A percentile compares a stretch with the other conserved stretches of the same genome.
phyloP scores from a whole-genome alignment of 64 coral and sea anemone genomes.

The Trachythela sp. region DNA sequence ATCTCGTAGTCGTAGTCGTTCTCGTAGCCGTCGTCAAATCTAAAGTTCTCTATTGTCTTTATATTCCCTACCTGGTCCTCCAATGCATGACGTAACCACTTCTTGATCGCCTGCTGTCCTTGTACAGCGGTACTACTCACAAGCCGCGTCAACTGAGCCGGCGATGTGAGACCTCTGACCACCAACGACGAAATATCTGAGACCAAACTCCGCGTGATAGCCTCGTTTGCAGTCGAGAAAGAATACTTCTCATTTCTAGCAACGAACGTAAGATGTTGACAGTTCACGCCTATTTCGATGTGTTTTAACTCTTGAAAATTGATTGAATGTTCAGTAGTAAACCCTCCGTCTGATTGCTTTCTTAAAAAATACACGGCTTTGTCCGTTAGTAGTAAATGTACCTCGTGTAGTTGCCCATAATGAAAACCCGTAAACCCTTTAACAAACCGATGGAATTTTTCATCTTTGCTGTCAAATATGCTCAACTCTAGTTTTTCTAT shows the following conservation, averaged over 20 bases:
- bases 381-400: constrained; percentile 10
- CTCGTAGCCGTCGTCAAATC: no score
- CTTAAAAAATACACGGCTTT: neutral
- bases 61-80: neutral
- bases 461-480: neutral
- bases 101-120: constrained; percentile 3
- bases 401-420: neutral
- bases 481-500: neutral
- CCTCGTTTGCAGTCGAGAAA: constrained; percentile 11
- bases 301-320: neutral
- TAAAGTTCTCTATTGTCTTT: no score
- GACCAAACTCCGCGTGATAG: neutral
- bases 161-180: neutral
- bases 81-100: neutral
- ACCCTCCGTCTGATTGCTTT: neutral
- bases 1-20: no score
- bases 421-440: neutral
- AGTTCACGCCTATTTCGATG: neutral
- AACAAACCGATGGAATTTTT: neutral
- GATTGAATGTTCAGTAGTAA: neutral
- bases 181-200: neutral
- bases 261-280: neutral
- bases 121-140: constrained; percentile 12
- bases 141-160: neutral
- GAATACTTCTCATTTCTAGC: neutral